phyloP scores from a whole-genome alignment of 2,797 vertebrate genomes.

The Myotis vivesi region DNA sequence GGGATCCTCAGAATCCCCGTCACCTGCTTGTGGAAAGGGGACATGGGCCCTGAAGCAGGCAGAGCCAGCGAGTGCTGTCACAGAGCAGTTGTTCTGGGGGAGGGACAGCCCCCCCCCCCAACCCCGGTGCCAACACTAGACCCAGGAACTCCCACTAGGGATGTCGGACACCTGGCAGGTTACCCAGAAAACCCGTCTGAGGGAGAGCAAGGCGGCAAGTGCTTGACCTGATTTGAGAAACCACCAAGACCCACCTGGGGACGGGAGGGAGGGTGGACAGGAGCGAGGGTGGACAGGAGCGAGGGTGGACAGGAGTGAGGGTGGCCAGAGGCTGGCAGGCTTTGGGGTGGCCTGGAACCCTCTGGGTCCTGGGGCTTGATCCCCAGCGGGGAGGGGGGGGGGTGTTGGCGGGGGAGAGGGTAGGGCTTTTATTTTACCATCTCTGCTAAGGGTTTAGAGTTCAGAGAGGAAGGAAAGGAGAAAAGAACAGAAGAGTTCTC shows the following conservation, averaged over 20 bases:
- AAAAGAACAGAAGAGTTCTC: not conserved
- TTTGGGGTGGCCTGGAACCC: not conserved
- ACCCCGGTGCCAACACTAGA: not conserved
- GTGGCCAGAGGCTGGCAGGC: not conserved
- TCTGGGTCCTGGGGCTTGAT: not conserved
- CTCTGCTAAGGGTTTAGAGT: not conserved
- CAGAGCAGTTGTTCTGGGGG: not conserved
- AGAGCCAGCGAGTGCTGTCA: not conserved
- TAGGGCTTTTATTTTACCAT: not conserved
- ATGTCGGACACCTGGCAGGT: not conserved
- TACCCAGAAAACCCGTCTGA: not conserved
- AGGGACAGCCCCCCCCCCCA: not conserved
- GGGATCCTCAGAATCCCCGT: not conserved
- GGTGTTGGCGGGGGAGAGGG: too few species aligned
- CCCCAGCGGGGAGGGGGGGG: not conserved
- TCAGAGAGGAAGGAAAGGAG: not conserved
- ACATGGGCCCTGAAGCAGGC: not conserved
- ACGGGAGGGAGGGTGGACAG: fast-evolving
- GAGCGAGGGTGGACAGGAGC: too few species aligned
- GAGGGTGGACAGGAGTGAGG: too few species aligned
- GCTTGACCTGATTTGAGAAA: not conserved
- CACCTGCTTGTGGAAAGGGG: not conserved
- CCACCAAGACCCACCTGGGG: not conserved
- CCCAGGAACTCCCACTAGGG: not conserved
- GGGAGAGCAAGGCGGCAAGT: not conserved